Conservation (phyloP, 2,888 invertebrate genomes). For the Seira musarum region DNA sequence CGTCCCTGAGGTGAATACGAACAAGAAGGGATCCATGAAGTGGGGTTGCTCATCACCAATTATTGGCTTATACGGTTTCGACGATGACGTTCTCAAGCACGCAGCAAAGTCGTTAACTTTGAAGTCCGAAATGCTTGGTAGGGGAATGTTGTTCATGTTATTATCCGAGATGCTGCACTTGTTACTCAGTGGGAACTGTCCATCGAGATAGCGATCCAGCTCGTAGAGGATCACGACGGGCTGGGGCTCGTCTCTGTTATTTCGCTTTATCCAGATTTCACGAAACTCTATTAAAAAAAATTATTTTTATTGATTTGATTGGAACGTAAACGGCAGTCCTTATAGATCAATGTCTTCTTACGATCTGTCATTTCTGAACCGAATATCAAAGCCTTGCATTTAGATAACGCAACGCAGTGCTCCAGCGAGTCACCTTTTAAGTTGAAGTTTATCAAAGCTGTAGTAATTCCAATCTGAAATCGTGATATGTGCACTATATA, state of each 20-base stretch:
- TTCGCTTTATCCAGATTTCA: not conserved
- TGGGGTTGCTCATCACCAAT: slow-evolving; percentile 23
- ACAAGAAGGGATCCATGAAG: slow-evolving; percentile 35
- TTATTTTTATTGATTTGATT: slow-evolving; percentile 24
- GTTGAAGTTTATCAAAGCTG: slow-evolving; percentile 95
- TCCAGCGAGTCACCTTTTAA: slow-evolving; percentile 85
- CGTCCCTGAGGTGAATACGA: slow-evolving; percentile 46
- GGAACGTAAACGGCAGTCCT: slow-evolving; percentile 6
- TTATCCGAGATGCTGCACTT: slow-evolving; percentile 20
- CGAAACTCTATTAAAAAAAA: not conserved
- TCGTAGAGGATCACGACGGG: slow-evolving; percentile 35
- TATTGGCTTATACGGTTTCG: slow-evolving; percentile 21
- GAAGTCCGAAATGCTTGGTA: not conserved
- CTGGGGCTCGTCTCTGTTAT: slow-evolving; percentile 23
- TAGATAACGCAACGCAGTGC: slow-evolving; percentile 89
- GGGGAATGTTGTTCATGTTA: not conserved
- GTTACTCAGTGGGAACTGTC: slow-evolving; percentile 33
- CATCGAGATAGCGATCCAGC: slow-evolving; percentile 44
- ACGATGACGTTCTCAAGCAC: slow-evolving; percentile 24
- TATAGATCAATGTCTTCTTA: slow-evolving; percentile 11
- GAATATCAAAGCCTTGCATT: slow-evolving; percentile 88
- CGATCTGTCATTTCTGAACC: slow-evolving; percentile 77
- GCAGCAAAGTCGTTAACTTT: slow-evolving; percentile 30
- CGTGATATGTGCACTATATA: too few species aligned
- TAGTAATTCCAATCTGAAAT: slow-evolving; percentile 78